Evolutionary conservation across 2,888 invertebrate genomes (phyloP), one percentile per base, ranked within the genome.

Genomic region (Tiliacea citrago): DNA sequence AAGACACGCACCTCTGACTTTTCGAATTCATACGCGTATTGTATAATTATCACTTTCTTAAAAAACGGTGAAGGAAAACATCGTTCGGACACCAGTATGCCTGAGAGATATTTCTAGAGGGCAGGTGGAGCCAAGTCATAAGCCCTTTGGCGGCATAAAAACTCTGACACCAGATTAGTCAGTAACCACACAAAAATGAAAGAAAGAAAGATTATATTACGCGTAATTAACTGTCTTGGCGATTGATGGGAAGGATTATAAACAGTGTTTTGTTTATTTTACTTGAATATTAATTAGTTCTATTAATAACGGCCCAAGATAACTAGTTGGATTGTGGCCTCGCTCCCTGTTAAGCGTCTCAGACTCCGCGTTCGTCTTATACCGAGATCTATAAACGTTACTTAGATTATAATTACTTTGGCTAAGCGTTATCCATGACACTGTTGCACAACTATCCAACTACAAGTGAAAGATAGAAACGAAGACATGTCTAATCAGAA

Each of bases 181-280:
- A 29, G 29, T 29, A 29, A 29, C 1, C 29, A 29, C 29, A 29
- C 2, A 3, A 29, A 29, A 29, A 29, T 29, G 3, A 29, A 29
- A 29, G n/a, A 29, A 29, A 29, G 1, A 29, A 29, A 29, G 29
- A 29, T 29, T 29, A 29, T 29, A 29, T 45, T 67, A 70, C 24
- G 24, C 13, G 29, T 82, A 62, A 53, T 72, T 82, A 62, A 53
- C 69, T 75, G 39, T 51, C 55, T 49, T 62, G n/a, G 49, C 35
- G 6, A 81, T 63, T 66, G 55, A 57, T 45, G 12, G 16, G 6
- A 62, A 78, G 47, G 21, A 10, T 70, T 39, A 1, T 21, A 12
- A 47, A 18, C n/a, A 18, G 21, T 55, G 10, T 35, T 58, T 42
- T 51, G 10, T 65, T 58, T 60, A 24, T 55, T 45, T 53, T 18